Evolutionary conservation across 2,797 vertebrate genomes (phyloP).

Genomic region (Lophotriccus pileatus): DNA sequence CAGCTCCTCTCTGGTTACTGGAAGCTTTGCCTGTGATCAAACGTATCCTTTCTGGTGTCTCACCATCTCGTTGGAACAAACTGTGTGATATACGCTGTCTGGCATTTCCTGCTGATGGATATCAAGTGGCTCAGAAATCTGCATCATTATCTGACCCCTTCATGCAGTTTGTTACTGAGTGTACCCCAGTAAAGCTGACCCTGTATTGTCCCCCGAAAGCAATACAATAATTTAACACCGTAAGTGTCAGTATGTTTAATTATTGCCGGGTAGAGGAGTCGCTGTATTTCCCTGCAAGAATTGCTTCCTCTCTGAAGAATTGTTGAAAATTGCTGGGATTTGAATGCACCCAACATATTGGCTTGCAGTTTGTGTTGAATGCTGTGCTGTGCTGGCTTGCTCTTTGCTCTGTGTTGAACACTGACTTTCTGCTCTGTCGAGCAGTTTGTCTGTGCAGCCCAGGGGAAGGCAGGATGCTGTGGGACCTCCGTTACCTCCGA

Average conservation of each 20-base stretch:
- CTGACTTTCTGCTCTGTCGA: not conserved
- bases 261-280: slow-evolving; percentile 33
- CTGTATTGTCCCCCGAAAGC: not conserved
- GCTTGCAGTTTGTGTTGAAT: not conserved
- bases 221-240: not conserved
- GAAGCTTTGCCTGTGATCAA: not conserved
- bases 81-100: not conserved
- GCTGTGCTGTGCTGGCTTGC: not conserved
- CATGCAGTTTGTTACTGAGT: not conserved
- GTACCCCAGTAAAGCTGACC: not conserved
- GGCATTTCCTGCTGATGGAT: not conserved
- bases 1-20: not conserved
- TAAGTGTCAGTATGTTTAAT: slow-evolving; percentile 34
- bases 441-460: not conserved
- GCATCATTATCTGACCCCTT: not conserved
- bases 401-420: not conserved
- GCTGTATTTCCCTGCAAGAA: not conserved
- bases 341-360: not conserved
- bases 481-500: not conserved
- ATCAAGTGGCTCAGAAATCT: not conserved
- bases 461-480: not conserved
- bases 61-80: not conserved
- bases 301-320: not conserved
- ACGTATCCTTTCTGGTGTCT: not conserved
- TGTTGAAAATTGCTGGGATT: not conserved